phyloP scores from a whole-genome alignment of 1,140 invertebrate species.

The Nilaparvata lugens region DNA sequence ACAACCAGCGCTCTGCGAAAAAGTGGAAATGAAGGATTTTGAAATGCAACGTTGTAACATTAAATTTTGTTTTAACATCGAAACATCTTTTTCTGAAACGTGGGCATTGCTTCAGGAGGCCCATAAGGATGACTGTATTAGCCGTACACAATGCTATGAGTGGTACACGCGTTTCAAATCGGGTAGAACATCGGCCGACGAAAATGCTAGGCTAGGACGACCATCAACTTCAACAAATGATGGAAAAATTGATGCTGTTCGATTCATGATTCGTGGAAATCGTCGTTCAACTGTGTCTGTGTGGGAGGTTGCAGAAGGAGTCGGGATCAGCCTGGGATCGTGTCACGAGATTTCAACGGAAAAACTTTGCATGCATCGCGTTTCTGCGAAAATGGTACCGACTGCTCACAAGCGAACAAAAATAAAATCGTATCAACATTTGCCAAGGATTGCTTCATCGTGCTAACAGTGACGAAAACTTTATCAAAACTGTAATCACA shows the following conservation, averaged over 20 bases:
- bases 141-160: background rate
- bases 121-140: background rate
- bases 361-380: background rate
- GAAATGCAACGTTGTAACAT: background rate
- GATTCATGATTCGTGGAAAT: background rate
- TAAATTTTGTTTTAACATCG: background rate
- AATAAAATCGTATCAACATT: background rate
- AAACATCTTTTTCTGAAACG: background rate
- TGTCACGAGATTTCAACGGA: background rate
- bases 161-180: background rate
- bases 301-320: background rate
- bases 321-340: background rate
- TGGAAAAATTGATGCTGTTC: background rate
- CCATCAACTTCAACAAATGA: background rate
- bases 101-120: background rate
- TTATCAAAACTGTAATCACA: conserved; percentile 20
- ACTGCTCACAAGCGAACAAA: background rate
- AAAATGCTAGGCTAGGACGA: background rate
- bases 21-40: background rate
- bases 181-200: background rate
- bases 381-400: background rate
- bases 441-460: background rate
- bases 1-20: background rate
- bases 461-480: background rate
- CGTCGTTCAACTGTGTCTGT: background rate